Evolutionary conservation across 2,888 invertebrate species (phyloP), one percentile per base, ranked within the genome.

Genomic region (Dicranocentrus wangi): DNA sequence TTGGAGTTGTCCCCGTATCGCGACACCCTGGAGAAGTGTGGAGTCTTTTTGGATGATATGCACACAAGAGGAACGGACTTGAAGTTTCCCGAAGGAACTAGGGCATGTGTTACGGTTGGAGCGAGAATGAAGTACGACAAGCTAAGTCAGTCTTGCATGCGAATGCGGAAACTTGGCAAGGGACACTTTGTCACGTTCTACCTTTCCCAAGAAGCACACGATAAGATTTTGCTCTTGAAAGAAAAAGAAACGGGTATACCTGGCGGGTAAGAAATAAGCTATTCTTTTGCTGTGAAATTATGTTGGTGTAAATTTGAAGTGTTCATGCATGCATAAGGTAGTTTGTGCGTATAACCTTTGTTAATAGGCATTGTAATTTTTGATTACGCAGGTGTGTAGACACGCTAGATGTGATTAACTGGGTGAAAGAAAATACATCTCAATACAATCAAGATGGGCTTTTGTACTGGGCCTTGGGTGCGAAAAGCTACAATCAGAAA

Each of bases 11-110:
- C 83, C 0, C 79, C 84, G 5, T 84, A 61, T 42, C 21, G 75
- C 23, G 66, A 69, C 1, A 51, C 66, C 43, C 39, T 85, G 21
- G 79, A 80, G 13, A 51, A 65, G 5, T 82, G 81, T 21, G 77
- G 76, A 5, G 69, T 85, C 17, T 85, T 83, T 43, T 51, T 85
- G 70, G 85, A 85, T 32, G 85, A 85, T 51, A 78, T 70, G 10
- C 85, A 85, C 51, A 83, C 84, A 70, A 27, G 77, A 3, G 85
- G 85, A 17, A 85, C 84, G 10, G 85, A 85, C 60, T 47, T 85
- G 8, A 84, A 82, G 47, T 71, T 85, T 43, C 77, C 82, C 13
- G 3, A 10, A 2, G 72, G 65, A 1, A 63, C 65, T 7, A 21
- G 19, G 25, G 82, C 82, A n/a, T 70, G 68, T 32, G 85, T 85